phyloP scores from a whole-genome alignment of 1,140 invertebrate species.

The Chrysomallon squamiferum region DNA sequence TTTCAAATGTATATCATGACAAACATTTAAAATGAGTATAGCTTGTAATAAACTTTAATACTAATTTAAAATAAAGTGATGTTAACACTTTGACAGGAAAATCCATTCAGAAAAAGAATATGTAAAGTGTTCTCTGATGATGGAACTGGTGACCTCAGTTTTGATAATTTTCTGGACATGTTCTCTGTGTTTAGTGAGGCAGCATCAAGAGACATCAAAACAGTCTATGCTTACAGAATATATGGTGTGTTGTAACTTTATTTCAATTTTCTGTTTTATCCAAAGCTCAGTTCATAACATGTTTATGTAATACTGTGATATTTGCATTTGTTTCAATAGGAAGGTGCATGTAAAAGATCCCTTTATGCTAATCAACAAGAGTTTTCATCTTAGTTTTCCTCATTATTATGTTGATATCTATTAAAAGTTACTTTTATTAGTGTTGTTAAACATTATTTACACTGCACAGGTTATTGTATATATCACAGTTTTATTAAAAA shows the following conservation, averaged over 20 bases:
- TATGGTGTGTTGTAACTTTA: slow-evolving; percentile 71
- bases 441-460: too few species aligned
- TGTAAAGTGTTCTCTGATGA: slow-evolving; percentile 90
- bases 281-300: too few species aligned
- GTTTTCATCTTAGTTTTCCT: too few species aligned
- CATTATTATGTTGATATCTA: too few species aligned
- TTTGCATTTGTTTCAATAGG: not conserved
- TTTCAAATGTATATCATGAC: too few species aligned
- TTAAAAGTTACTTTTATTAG: too few species aligned
- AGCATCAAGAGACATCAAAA: slow-evolving; percentile 88
- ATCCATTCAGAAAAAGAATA: slow-evolving; percentile 92
- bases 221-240: slow-evolving; percentile 94
- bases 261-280: not conserved
- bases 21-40: too few species aligned
- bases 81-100: slow-evolving; percentile 76
- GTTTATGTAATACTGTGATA: too few species aligned
- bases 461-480: too few species aligned
- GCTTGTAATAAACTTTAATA: not conserved
- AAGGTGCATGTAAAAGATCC: too few species aligned
- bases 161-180: slow-evolving; percentile 96
- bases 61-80: not conserved
- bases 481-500: too few species aligned
- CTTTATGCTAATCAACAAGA: too few species aligned
- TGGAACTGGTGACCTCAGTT: slow-evolving; percentile 86
- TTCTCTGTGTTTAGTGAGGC: slow-evolving; percentile 93